Base-by-base conservation (phyloP, 2,113 vertebrate genomes). In the Penelope pileata region DNA sequence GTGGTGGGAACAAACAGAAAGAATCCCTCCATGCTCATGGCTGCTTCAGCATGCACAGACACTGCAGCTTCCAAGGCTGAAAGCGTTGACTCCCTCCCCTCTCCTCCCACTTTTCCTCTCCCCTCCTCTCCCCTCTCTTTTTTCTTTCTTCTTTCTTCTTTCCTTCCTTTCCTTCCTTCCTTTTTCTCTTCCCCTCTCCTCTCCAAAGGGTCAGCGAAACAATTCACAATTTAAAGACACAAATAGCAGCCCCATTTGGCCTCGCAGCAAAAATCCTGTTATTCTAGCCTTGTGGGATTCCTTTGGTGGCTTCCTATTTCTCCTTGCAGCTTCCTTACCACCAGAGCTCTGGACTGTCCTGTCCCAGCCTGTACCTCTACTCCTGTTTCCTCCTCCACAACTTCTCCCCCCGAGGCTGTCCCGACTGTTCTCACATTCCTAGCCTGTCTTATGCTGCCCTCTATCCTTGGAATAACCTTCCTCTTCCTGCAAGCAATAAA, bases 371-470 rank as follows among this genome's bases (percentile, higher is more conserved):
- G 93, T 91, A 83, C 69, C 60, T 42, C 54, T 15, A 19, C 0
- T 19, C 67, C 86, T 45, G 53, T 76, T 91, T 93, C 93, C 95
- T 92, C 74, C 93, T 84, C 81, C 93, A 38, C 88, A 48, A 10
- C 42, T 51, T 89, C 91, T 89, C 68, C 73, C 88, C 63, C 29
- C 13, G 16, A 75, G 86, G 84, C 87, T 83, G 45, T 91, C 87
- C 78, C 68, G 53, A 7, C 54, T 40, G 79, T 56, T 17, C 76
- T 27, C 16, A 0, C 75, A 12, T 90, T 82, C 84, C 96, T 50
- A 70, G 92, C 87, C 96, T 93, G 93, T 88, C 92, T 95, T 74
- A 83, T 96, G 94, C 96, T 97, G 95, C 95, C 95, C 95, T 94
- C 95, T 96, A 93, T 51, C 93, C 94, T 83, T 94, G 80, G 79